Percentiles rank a stretch among this genome's conserved stretches.
Evolutionary conservation across 1,140 invertebrate genomes (phyloP).

Genomic region (Brachionus paranguensis): DNA sequence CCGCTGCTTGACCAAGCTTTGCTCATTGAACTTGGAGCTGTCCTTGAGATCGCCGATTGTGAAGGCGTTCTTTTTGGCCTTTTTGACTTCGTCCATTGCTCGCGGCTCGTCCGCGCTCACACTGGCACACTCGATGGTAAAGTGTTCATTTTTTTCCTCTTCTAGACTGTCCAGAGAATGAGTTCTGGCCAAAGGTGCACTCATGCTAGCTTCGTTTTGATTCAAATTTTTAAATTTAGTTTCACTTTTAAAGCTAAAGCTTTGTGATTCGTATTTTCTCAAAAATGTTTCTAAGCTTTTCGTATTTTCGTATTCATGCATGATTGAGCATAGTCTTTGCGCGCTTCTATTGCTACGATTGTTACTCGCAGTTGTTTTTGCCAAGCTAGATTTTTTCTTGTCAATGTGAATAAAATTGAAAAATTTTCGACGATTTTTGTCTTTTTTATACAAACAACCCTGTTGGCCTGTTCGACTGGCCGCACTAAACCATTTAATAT

Average conservation of each 20-base stretch:
- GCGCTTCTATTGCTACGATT: not conserved
- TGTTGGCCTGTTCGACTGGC: not conserved
- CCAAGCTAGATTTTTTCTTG: not conserved
- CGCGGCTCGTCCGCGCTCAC: not conserved
- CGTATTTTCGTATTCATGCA: slow-evolving; percentile 22
- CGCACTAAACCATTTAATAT: not conserved
- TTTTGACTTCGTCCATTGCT: no score
- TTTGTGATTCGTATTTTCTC: slow-evolving; percentile 24
- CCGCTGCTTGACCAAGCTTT: not conserved
- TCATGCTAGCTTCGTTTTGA: not conserved
- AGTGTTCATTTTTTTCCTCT: slow-evolving; percentile 16
- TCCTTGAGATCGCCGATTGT: not conserved
- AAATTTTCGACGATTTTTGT: not conserved
- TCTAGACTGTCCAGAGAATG: slow-evolving; percentile 32
- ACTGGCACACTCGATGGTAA: not conserved
- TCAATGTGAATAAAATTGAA: not conserved
- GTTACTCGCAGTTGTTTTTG: not conserved
- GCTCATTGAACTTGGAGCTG: not conserved
- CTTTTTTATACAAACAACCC: slow-evolving; percentile 28
- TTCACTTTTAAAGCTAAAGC: slow-evolving; percentile 14
- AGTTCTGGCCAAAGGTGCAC: not conserved
- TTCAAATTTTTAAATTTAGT: slow-evolving; percentile 7
- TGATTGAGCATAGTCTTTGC: not conserved
- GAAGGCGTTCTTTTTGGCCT: not conserved
- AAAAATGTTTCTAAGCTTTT: slow-evolving; percentile 32